These are phyloP conservation scores for Oophaga sylvatica DNA, from an alignment of 2,797 vertebrate genomes.

Conservation along the genomic window DNA sequence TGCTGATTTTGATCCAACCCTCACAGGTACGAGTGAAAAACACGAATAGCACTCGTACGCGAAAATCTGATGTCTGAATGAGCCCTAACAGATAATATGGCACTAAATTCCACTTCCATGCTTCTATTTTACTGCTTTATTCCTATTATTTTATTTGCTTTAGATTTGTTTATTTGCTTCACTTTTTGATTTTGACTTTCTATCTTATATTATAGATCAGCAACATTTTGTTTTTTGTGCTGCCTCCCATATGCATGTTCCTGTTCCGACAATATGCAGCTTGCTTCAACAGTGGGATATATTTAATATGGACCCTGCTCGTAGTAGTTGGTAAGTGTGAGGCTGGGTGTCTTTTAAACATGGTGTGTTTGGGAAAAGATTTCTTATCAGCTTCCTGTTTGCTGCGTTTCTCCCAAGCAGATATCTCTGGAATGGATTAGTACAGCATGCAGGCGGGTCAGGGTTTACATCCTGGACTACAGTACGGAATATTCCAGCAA, in stretches of 20 bases:
- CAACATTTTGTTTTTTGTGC: conserved; percentile 97
- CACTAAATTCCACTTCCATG: neutral
- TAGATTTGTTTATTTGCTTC: conserved; percentile 11
- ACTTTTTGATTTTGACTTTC: conserved; percentile 36
- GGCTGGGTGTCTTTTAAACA: neutral
- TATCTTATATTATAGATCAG: conserved; percentile 85
- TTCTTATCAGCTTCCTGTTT: conserved; percentile 61
- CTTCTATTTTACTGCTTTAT: neutral
- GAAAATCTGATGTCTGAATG: too few species aligned
- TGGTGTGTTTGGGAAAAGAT: conserved; percentile 57
- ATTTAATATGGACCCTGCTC: conserved; percentile 96
- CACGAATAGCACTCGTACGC: too few species aligned
- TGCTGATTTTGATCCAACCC: too few species aligned
- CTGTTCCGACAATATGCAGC: conserved; percentile 95
- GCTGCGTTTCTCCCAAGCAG: conserved; percentile 62
- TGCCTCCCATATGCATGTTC: conserved; percentile 97
- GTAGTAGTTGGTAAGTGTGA: conserved; percentile 94
- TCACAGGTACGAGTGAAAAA: too few species aligned
- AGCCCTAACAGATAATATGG: neutral
- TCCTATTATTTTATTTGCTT: neutral
- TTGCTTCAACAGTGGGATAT: conserved; percentile 98
- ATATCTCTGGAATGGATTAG: neutral
- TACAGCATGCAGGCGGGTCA: conserved; percentile 42
- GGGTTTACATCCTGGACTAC: conserved; percentile 54
- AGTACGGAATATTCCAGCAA: conserved; percentile 11